Base-by-base conservation (phyloP, 2,888 invertebrate species). In the Thymelicus acteon region DNA sequence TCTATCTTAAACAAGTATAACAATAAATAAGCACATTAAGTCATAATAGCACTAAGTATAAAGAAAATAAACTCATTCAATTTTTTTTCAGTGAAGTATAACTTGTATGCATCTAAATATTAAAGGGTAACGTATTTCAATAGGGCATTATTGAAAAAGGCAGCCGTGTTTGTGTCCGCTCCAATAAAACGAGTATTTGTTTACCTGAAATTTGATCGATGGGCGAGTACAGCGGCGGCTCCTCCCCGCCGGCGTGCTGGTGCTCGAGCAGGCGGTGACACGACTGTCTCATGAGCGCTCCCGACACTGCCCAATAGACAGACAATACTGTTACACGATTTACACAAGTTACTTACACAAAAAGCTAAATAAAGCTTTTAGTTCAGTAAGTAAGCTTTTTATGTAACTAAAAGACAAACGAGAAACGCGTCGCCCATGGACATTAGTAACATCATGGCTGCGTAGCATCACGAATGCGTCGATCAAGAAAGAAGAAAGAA, bases 231-330 rank as follows among this genome's bases (percentile, higher is more conserved):
- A 93, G 88, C 78, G 93, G 94, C 73, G 93, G 93, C 77, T 93
- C 94, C 73, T 93, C 92, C 82, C 86, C 93, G 78, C 92, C 93
- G 75, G 91, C 90, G 79, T 93, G 94, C 81, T 94, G 94, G 79
- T 94, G 93, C 87, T 94, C 94, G 77, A 94, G 92, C 88, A 94
- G 89, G 81, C 93, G 94, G 81, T 94, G 94, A 83, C 94, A 93
- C 89, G 94, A 94, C 86, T 94, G 94, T 92, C 94, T 94, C 94
- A 94, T 94, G 92, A 90, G 93, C 93, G 90, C 91, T 89, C 92
- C 90, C 89, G 89, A 90, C 87, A 87, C 93, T 92, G 82, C 19
- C 58, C 69, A 39, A 64, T 40, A 72, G 40, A 70, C 40, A 31
- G 31, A 31, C 31, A 31, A 31, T 2, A 19, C 19, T 19, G 19